Conservation (phyloP, 2,888 invertebrate species). For the Drosophila barbarae region DNA sequence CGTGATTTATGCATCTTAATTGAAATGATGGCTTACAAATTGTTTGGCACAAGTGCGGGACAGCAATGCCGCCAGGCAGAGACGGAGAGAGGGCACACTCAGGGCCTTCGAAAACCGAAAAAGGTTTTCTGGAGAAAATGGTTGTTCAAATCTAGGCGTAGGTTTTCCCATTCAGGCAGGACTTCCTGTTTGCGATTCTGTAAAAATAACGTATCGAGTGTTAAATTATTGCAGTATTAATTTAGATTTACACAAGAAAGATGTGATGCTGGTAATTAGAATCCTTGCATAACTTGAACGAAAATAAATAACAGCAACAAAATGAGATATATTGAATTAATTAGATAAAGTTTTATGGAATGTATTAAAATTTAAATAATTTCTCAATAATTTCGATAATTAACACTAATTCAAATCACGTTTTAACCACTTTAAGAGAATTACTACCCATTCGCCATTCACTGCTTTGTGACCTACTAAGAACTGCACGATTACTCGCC, state of each 20-base stretch:
- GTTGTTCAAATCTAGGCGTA: neutral
- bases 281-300: no score
- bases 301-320: no score
- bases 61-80: neutral
- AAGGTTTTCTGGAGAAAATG: conserved; percentile 19
- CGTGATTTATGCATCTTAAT: conserved; percentile 73
- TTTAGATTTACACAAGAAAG: no score
- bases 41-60: conserved; percentile 58
- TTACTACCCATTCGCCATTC: conserved; percentile 13
- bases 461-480: conserved; percentile 49
- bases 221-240: no score
- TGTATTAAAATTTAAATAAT: no score
- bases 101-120: conserved; percentile 46
- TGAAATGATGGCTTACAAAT: conserved; percentile 75
- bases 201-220: neutral
- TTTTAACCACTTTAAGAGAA: neutral
- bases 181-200: conserved; percentile 23
- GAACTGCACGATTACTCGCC: conserved; percentile 34
- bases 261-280: no score
- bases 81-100: conserved; percentile 18
- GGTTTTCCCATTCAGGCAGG: neutral
- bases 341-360: no score
- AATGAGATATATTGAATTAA: no score
- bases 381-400: neutral
- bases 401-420: neutral